phyloP scores from a whole-genome alignment of 1,140 invertebrate genomes.

The Hyphantria cunea region DNA sequence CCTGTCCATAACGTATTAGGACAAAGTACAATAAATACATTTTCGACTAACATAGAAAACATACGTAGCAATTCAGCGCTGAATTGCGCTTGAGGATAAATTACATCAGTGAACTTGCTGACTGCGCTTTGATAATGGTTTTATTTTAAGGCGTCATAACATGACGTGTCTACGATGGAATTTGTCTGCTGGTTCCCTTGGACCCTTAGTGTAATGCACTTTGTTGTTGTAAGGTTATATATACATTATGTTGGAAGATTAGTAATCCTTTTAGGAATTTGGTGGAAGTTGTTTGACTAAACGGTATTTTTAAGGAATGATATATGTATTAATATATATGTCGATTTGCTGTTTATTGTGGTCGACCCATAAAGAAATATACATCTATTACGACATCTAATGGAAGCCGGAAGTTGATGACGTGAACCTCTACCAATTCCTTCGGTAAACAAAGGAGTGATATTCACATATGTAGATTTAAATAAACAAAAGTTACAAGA shows the following conservation, averaged over 20 bases:
- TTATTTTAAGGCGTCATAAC: constrained; percentile 54
- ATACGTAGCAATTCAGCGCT: constrained; percentile 39
- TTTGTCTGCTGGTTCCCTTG: constrained; percentile 53
- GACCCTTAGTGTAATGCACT: constrained; percentile 13
- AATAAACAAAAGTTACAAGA: too few relatives aligned
- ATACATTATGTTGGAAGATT: constrained; percentile 4
- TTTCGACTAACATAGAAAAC: constrained; percentile 7
- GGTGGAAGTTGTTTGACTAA: constrained; percentile 1
- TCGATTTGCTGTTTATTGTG: too few relatives aligned
- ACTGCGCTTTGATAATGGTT: constrained; percentile 57
- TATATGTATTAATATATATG: too few relatives aligned
- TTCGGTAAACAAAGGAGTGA: too few relatives aligned
- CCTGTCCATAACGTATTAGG: constrained; percentile 10
- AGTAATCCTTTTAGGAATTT: constrained; percentile 32
- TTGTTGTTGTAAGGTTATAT: constrained; percentile 1
- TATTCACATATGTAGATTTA: too few relatives aligned
- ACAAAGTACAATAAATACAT: constrained; percentile 4
- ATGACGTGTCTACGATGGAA: constrained; percentile 62
- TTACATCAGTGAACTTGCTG: constrained; percentile 41
- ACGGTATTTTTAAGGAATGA: neutral
- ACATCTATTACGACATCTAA: too few relatives aligned
- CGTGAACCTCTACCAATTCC: too few relatives aligned
- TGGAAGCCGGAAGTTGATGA: too few relatives aligned
- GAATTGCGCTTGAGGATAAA: constrained; percentile 39
- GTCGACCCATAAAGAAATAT: too few relatives aligned